Evolutionary conservation across 2,113 vertebrate species (phyloP).

Genomic region (Symphodus melops): DNA sequence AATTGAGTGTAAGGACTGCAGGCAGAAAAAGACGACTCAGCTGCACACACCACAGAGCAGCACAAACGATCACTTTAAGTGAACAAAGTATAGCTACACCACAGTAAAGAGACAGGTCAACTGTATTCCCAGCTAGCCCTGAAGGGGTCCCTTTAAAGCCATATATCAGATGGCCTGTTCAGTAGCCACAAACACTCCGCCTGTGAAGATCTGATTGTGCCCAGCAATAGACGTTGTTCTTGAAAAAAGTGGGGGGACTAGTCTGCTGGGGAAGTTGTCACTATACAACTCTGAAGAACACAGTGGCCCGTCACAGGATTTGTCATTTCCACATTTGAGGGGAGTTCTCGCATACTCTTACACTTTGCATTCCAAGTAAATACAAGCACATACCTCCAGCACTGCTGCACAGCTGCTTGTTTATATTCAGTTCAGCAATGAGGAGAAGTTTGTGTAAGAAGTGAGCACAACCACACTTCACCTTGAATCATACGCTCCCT

Average conservation of each 20-base stretch:
- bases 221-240: slow-evolving; percentile 13
- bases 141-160: slow-evolving; percentile 30
- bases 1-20: not conserved
- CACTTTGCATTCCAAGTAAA: slow-evolving; percentile 24
- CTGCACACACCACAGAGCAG: not conserved
- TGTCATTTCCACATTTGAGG: slow-evolving; percentile 32
- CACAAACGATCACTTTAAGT: not conserved
- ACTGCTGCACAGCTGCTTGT: slow-evolving; percentile 33
- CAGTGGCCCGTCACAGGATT: slow-evolving; percentile 1
- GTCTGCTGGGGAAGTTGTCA: slow-evolving; percentile 35
- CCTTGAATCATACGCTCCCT: not conserved
- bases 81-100: slow-evolving; percentile 1
- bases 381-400: slow-evolving; percentile 19
- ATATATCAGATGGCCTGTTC: slow-evolving; percentile 15
- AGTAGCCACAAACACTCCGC: not conserved
- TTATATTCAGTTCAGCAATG: slow-evolving; percentile 43
- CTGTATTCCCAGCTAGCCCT: slow-evolving; percentile 14
- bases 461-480: slow-evolving; percentile 20
- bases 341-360: slow-evolving; percentile 5
- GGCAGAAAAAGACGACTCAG: not conserved
- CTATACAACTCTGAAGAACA: slow-evolving; percentile 31
- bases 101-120: not conserved
- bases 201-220: slow-evolving; percentile 28
- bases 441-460: slow-evolving; percentile 23
- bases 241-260: slow-evolving; percentile 14